Percentiles rank a stretch among this genome's conserved stretches.
Evolutionary conservation across 2,888 invertebrate species (phyloP).

Genomic region (Salticus scenicus): DNA sequence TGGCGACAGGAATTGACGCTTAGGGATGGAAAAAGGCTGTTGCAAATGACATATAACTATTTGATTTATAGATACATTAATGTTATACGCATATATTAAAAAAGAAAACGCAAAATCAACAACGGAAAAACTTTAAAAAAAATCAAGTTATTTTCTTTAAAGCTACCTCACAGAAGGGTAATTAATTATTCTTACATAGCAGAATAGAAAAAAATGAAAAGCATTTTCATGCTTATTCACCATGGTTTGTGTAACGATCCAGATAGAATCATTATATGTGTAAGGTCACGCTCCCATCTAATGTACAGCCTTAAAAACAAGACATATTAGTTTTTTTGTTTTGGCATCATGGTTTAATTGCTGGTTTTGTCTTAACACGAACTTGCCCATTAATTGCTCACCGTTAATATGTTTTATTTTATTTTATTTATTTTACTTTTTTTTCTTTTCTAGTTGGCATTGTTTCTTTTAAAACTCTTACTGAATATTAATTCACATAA

Average conservation of each 20-base stretch:
- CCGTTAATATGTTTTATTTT: neutral
- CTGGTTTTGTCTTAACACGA: neutral
- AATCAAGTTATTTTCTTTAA: neutral
- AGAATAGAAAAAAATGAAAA: neutral
- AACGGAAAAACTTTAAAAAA: neutral
- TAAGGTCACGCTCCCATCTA: neutral
- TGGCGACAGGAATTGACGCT: neutral
- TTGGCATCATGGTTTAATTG: neutral
- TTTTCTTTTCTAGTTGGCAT: neutral
- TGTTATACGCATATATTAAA: neutral
- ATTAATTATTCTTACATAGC: neutral
- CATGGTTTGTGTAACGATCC: neutral
- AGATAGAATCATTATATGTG: neutral
- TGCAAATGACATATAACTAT: neutral
- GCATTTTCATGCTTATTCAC: neutral
- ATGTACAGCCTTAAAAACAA: neutral
- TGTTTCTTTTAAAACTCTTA: neutral
- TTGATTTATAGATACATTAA: neutral
- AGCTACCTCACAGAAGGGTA: neutral
- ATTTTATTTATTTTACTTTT: neutral
- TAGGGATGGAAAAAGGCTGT: neutral
- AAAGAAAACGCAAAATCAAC: neutral
- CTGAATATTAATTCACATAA: neutral
- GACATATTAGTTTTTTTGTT: neutral
- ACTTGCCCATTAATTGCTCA: conserved; percentile 2